Conservation (phyloP, 2,113 vertebrate genomes). For the Phalacrocorax carbo region DNA sequence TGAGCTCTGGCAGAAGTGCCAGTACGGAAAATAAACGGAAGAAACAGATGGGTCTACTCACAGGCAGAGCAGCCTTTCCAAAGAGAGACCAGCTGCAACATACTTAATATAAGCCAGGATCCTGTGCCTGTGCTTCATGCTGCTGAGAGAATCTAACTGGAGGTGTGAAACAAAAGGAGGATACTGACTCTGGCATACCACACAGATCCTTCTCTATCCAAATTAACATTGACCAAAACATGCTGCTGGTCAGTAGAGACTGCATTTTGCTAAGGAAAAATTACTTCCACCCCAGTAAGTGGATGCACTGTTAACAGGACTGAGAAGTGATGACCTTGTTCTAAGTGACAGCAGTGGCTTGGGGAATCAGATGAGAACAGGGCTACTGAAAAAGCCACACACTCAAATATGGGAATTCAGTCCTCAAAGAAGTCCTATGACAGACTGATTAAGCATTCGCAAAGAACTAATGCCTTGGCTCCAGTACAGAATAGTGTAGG, state of each 20-base stretch:
- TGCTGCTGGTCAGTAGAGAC: background rate
- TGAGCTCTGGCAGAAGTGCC: background rate
- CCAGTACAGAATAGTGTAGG: background rate
- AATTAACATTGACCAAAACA: background rate
- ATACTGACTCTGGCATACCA: background rate
- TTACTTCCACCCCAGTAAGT: background rate
- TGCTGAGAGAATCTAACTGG: background rate
- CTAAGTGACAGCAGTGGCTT: background rate
- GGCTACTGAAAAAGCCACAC: background rate
- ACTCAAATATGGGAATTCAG: background rate
- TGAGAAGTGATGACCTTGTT: background rate
- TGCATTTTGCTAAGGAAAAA: background rate
- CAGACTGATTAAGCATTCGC: background rate
- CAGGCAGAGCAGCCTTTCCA: background rate
- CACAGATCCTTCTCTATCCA: background rate
- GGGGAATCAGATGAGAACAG: background rate
- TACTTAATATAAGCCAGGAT: background rate
- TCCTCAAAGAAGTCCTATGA: background rate
- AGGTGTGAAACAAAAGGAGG: background rate
- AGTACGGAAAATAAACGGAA: background rate
- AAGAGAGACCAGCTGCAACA: background rate
- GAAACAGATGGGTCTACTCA: background rate
- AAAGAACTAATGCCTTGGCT: background rate
- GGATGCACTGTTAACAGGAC: background rate
- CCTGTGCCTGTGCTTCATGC: background rate